phyloP scores from a whole-genome alignment of 2,888 invertebrate species.

The Clostera curtula region DNA sequence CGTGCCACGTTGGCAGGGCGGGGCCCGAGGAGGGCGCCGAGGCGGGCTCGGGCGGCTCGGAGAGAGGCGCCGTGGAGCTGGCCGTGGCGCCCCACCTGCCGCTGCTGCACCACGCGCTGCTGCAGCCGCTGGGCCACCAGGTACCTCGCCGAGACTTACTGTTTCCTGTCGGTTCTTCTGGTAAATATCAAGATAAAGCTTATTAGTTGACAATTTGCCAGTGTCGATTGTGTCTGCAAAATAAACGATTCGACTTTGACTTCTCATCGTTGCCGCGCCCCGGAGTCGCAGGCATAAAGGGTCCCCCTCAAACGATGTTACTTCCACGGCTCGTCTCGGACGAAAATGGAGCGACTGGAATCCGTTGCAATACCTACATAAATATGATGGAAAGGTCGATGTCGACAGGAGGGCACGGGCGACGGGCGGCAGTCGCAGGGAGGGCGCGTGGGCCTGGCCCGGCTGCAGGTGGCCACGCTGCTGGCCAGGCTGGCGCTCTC shows the following conservation, averaged over 20 bases:
- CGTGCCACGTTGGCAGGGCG: slow-evolving; percentile 9
- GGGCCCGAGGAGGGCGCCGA: slow-evolving; percentile 2
- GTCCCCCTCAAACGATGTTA: too few relatives aligned
- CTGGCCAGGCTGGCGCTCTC: slow-evolving; percentile 84
- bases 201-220: too few relatives aligned
- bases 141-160: too few relatives aligned
- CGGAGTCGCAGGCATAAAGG: too few relatives aligned
- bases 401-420: slow-evolving; percentile 2
- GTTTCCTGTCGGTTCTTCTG: too few relatives aligned
- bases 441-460: slow-evolving; percentile 78
- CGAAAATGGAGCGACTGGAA: too few relatives aligned
- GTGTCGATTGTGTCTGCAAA: too few relatives aligned
- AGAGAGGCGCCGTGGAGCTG: slow-evolving; percentile 43
- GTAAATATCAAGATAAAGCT: too few relatives aligned
- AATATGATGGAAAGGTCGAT: not conserved
- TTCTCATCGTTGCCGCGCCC: too few relatives aligned
- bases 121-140: slow-evolving; percentile 25
- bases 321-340: too few relatives aligned
- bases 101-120: slow-evolving; percentile 60
- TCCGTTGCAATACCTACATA: too few relatives aligned
- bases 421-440: slow-evolving; percentile 57
- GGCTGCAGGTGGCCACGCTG: slow-evolving; percentile 84
- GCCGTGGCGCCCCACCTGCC: slow-evolving; percentile 63
- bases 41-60: slow-evolving; percentile 14
- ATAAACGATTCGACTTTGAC: too few relatives aligned